Evolutionary conservation across 2,888 invertebrate species (phyloP).

Genomic region (Digitonthophagus gazella): DNA sequence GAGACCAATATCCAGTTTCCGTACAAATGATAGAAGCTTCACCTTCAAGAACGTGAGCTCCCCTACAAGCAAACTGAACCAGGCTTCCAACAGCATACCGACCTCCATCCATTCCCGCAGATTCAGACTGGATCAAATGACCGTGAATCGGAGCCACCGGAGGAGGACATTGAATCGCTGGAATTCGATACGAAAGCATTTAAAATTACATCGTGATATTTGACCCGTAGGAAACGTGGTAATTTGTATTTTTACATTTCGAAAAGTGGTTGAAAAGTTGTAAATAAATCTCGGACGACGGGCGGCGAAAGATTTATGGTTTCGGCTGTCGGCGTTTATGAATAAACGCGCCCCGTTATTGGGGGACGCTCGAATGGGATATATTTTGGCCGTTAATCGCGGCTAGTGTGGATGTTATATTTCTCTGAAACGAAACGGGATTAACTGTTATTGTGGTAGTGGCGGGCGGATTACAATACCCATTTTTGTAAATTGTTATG

Average conservation of each 20-base stretch:
- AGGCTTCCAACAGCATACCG: constrained; percentile 77
- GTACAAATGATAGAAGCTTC: constrained; percentile 83
- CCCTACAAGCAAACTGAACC: constrained; percentile 73
- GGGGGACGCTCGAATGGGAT: neutral
- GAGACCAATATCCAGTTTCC: constrained; percentile 85
- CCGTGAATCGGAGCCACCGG: constrained; percentile 74
- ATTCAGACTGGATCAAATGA: constrained; percentile 57
- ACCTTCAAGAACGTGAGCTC: constrained; percentile 67
- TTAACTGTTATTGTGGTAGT: neutral
- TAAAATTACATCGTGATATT: neutral
- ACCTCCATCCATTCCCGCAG: constrained; percentile 57
- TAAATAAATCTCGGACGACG: neutral
- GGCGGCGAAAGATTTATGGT: neutral
- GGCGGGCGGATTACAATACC: neutral
- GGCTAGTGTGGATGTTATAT: neutral
- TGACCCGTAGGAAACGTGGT: no score
- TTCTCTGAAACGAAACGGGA: neutral
- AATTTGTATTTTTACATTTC: no score
- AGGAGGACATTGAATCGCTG: constrained; percentile 80
- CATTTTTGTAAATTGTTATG: neutral
- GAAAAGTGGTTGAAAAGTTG: no score
- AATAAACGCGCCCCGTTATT: neutral
- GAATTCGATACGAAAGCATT: constrained; percentile 16
- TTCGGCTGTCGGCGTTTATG: neutral
- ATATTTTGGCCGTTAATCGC: neutral